Conservation (phyloP, 2,888 invertebrate species). For the Agrilus biguttatus region DNA sequence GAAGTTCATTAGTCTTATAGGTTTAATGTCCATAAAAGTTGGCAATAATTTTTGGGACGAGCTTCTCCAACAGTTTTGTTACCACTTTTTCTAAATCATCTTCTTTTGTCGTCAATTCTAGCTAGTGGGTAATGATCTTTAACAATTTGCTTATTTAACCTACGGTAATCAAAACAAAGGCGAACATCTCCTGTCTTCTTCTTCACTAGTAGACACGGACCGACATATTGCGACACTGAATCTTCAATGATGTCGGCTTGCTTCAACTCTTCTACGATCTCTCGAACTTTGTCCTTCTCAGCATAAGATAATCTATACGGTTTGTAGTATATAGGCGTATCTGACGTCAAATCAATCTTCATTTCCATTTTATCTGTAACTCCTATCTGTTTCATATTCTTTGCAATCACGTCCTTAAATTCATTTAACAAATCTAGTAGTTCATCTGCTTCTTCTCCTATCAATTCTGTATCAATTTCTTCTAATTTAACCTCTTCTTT, state of each 20-base stretch:
- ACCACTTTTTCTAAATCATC: too few species aligned
- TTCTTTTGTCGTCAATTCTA: too few species aligned
- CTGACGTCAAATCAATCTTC: neutral
- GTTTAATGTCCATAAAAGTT: too few species aligned
- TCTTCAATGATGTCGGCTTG: slow-evolving; percentile 1
- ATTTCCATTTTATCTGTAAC: slow-evolving; percentile 2
- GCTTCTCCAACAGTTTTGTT: too few species aligned
- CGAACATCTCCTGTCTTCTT: too few species aligned
- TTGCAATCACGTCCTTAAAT: slow-evolving; percentile 1
- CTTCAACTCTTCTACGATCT: slow-evolving; percentile 1
- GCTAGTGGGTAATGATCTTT: too few species aligned
- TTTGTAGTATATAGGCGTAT: slow-evolving; percentile 2
- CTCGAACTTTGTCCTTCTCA: neutral
- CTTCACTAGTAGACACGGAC: too few species aligned
- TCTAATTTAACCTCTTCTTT: slow-evolving; percentile 1
- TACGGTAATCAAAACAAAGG: too few species aligned
- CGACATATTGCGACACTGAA: neutral
- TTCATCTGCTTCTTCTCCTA: slow-evolving; percentile 1
- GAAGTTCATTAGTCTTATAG: too few species aligned
- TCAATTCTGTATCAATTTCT: slow-evolving; percentile 3
- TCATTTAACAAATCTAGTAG: slow-evolving; percentile 1
- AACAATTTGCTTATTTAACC: too few species aligned
- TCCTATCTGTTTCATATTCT: slow-evolving; percentile 4
- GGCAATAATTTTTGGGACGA: too few species aligned
- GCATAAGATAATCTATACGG: neutral